Evolutionary conservation across 1,140 invertebrate genomes (phyloP).

Genomic region (Macrotrachela quadricornifera): DNA sequence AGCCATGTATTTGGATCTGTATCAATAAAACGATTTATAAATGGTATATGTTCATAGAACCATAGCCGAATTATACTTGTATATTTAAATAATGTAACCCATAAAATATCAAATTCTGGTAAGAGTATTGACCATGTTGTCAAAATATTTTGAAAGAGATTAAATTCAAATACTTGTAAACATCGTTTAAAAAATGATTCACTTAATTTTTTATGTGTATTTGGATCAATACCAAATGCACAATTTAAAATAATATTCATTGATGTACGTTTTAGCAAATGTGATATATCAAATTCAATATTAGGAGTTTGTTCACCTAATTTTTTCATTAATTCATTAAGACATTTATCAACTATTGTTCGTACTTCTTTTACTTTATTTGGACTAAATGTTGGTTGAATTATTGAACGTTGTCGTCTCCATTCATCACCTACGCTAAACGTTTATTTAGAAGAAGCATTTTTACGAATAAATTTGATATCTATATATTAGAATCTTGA

Average conservation of each 20-base stretch:
- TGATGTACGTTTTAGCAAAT: conserved; percentile 10
- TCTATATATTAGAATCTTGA: too few relatives aligned
- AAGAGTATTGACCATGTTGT: too few relatives aligned
- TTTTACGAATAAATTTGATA: too few relatives aligned
- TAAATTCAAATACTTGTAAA: too few relatives aligned
- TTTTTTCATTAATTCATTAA: conserved; percentile 15
- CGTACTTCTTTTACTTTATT: conserved; percentile 14
- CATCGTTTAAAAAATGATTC: background rate
- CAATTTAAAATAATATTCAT: conserved; percentile 8
- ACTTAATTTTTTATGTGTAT: background rate
- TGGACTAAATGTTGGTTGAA: conserved; percentile 2
- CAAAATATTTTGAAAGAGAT: too few relatives aligned
- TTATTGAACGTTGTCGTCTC: background rate
- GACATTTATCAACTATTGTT: conserved; percentile 16
- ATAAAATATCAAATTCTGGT: too few relatives aligned
- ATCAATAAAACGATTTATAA: too few relatives aligned
- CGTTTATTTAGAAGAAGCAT: too few relatives aligned
- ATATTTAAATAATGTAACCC: too few relatives aligned
- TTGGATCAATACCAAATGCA: background rate
- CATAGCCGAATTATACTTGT: too few relatives aligned
- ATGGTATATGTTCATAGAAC: too few relatives aligned
- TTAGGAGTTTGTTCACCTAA: conserved; percentile 9
- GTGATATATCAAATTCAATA: conserved; percentile 15
- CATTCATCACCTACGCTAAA: background rate
- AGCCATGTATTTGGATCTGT: too few relatives aligned